A percentile compares a stretch with the other conserved stretches of the same genome.
These are phyloP conservation scores for Pangasius larnaudii DNA, from an alignment of 2,797 vertebrate genomes.

Conservation along the genomic window DNA sequence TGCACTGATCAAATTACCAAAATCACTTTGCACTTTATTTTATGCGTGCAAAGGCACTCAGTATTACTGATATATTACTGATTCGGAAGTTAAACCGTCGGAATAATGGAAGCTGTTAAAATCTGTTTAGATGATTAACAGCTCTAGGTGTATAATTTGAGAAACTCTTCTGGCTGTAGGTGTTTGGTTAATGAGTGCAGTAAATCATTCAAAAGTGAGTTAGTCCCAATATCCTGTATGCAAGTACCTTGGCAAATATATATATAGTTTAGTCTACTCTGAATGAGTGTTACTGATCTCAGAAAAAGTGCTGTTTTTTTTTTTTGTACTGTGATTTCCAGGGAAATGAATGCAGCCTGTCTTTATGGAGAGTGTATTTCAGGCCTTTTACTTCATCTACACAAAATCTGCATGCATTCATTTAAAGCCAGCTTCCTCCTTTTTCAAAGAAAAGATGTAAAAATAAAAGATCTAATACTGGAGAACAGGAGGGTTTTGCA, in stretches of 20 bases:
- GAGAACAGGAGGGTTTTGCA: background rate
- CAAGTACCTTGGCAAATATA: background rate
- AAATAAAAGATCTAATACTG: background rate
- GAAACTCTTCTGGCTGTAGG: background rate
- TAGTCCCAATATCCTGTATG: background rate
- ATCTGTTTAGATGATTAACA: constrained; percentile 5
- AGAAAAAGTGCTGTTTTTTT: background rate
- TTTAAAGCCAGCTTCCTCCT: background rate
- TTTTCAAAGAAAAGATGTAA: background rate
- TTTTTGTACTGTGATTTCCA: background rate
- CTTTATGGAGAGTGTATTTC: background rate
- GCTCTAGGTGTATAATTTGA: background rate
- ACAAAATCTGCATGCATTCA: background rate
- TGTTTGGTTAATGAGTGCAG: constrained; percentile 11
- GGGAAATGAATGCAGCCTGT: background rate
- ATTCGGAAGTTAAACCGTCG: background rate
- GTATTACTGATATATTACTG: background rate
- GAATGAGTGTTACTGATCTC: background rate
- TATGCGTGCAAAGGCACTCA: background rate
- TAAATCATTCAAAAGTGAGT: constrained; percentile 5
- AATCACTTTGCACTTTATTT: background rate
- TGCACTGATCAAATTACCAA: background rate
- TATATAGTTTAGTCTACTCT: no score
- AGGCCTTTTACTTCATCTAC: background rate
- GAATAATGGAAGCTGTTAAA: background rate